These are phyloP conservation scores for Oryzaephilus surinamensis DNA, from an alignment of 1,140 invertebrate species.

Conservation along the genomic window DNA sequence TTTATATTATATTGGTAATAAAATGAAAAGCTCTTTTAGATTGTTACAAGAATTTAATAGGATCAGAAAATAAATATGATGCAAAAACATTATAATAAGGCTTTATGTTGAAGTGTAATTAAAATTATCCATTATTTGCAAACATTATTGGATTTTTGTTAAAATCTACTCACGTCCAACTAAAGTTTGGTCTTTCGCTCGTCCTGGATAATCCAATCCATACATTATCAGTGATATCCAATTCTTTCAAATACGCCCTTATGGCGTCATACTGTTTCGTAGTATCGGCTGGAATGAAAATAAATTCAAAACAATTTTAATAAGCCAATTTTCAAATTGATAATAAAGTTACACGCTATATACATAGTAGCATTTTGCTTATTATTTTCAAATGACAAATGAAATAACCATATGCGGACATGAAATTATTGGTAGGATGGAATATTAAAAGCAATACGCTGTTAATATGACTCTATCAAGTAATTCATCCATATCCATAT, in stretches of 20 bases:
- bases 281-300: constrained; percentile 55
- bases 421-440: constrained; percentile 1
- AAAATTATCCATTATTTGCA: background rate
- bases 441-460: no score
- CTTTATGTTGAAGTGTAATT: no score
- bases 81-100: no score
- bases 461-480: no score
- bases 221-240: constrained; percentile 58
- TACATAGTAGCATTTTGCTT: background rate
- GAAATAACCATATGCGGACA: background rate
- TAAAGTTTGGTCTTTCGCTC: constrained; percentile 52
- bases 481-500: no score
- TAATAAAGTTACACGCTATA: background rate
- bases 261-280: constrained; percentile 62
- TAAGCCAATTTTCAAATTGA: background rate
- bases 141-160: background rate
- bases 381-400: no score
- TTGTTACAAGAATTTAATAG: no score
- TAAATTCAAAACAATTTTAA: no score
- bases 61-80: no score
- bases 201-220: constrained; percentile 63
- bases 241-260: constrained; percentile 58
- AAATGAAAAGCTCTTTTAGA: no score
- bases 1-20: no score
- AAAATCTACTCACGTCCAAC: constrained; percentile 55